Evolutionary conservation across 2,888 invertebrate genomes (phyloP).

Genomic region (Cheiracanthium punctorium): DNA sequence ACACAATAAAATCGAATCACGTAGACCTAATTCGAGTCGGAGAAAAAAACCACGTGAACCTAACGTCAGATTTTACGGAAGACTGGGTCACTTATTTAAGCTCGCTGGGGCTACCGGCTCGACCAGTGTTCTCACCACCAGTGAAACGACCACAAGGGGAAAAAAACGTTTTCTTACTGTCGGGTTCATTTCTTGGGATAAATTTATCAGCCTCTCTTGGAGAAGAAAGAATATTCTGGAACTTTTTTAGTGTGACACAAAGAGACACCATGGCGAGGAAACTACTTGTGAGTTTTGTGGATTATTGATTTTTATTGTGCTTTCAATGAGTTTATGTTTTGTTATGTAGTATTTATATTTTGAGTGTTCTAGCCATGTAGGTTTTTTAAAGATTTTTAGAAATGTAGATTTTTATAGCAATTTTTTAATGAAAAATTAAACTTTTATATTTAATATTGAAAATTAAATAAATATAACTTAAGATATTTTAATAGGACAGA

Average conservation of each 20-base stretch:
- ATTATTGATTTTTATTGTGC: background rate
- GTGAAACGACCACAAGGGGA: background rate
- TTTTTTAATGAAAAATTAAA: too few relatives aligned
- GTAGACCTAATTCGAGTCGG: constrained; percentile 10
- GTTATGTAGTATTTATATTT: too few relatives aligned
- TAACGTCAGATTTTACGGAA: constrained; percentile 54
- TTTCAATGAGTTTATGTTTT: too few relatives aligned
- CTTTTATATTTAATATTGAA: too few relatives aligned
- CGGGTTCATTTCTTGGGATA: background rate
- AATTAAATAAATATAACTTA: too few relatives aligned
- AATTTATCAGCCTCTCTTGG: background rate
- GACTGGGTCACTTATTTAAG: constrained; percentile 68
- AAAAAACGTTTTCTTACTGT: background rate
- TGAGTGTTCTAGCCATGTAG: too few relatives aligned
- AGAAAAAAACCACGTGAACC: constrained; percentile 34
- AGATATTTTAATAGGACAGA: too few relatives aligned
- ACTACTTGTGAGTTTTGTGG: constrained; percentile 38
- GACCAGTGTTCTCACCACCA: constrained; percentile 28
- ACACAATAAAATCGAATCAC: constrained; percentile 51
- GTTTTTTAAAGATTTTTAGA: too few relatives aligned
- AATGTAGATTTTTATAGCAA: too few relatives aligned
- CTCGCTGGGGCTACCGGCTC: constrained; percentile 27
- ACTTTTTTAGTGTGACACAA: background rate
- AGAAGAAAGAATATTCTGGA: background rate
- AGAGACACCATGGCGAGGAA: constrained; percentile 30